These are phyloP conservation scores for Saguinus imperator DNA, from an alignment of 2,113 vertebrate species.

Conservation along the genomic window DNA sequence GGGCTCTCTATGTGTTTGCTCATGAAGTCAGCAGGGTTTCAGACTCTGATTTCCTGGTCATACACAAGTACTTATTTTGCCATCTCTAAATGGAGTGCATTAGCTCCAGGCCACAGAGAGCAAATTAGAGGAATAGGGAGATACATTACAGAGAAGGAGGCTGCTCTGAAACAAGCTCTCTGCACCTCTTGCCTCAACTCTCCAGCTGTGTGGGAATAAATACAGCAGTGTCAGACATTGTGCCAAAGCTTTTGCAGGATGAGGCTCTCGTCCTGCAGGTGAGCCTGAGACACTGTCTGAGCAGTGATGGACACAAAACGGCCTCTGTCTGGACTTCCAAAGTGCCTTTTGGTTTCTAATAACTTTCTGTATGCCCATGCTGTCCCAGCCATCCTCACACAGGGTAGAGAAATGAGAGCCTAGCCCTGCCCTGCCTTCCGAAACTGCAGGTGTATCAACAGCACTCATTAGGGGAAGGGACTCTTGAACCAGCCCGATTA, in stretches of 20 bases:
- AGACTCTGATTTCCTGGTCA: conserved; percentile 54
- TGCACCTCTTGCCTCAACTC: not conserved
- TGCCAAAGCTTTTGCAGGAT: not conserved
- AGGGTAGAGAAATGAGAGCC: not conserved
- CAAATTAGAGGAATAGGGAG: conserved; percentile 54
- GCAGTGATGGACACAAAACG: not conserved
- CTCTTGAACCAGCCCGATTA: not conserved
- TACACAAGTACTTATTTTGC: conserved; percentile 66
- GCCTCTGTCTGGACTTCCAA: not conserved
- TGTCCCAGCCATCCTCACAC: not conserved
- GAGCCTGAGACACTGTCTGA: not conserved
- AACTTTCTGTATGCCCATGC: not conserved
- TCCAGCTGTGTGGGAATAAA: not conserved
- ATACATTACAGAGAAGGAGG: conserved; percentile 22
- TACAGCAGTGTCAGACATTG: not conserved
- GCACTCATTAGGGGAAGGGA: not conserved
- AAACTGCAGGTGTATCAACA: not conserved
- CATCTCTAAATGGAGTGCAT: conserved; percentile 49
- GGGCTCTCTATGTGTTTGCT: conserved; percentile 25
- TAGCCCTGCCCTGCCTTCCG: not conserved
- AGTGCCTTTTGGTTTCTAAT: not conserved
- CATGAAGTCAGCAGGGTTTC: conserved; percentile 65
- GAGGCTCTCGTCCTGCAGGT: not conserved
- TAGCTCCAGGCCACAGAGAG: conserved; percentile 56
- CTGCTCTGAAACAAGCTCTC: conserved; percentile 42